These are phyloP conservation scores for Trachelipus rathkii DNA, from an alignment of 1,140 invertebrate species.

Conservation along the genomic window DNA sequence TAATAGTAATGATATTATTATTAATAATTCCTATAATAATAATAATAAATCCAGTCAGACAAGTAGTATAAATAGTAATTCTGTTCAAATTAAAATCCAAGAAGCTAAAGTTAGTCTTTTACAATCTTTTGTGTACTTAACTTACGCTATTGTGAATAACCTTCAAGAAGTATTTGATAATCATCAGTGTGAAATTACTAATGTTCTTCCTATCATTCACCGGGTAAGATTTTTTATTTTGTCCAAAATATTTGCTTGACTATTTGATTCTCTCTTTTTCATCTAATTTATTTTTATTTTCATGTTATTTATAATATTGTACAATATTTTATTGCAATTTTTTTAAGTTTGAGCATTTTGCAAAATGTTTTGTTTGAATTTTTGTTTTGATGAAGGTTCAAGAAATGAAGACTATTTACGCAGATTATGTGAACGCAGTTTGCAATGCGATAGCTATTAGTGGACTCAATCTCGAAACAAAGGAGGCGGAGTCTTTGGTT, in stretches of 20 bases:
- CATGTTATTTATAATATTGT: no score
- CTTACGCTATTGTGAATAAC: constrained; percentile 1
- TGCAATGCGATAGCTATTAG: constrained; percentile 68
- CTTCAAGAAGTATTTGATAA: not conserved
- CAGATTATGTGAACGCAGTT: constrained; percentile 65
- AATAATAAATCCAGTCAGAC: not conserved
- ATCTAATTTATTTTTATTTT: not conserved
- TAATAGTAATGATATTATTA: no score
- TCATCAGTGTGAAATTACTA: not conserved
- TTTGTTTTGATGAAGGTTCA: constrained; percentile 65
- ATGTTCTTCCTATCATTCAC: not conserved
- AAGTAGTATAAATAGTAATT: not conserved
- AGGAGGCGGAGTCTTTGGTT: constrained; percentile 46
- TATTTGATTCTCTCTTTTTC: not conserved
- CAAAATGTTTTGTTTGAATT: constrained; percentile 46
- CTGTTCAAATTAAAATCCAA: not conserved
- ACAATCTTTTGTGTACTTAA: not conserved
- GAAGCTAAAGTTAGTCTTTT: not conserved
- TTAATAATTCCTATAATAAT: not conserved
- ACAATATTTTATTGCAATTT: not conserved
- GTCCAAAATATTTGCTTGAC: not conserved
- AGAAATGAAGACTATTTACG: constrained; percentile 67
- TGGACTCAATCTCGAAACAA: constrained; percentile 64
- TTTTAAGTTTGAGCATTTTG: no score
- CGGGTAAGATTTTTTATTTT: not conserved